Conservation (phyloP, 2,797 vertebrate species). For the Australoheros facetus region DNA sequence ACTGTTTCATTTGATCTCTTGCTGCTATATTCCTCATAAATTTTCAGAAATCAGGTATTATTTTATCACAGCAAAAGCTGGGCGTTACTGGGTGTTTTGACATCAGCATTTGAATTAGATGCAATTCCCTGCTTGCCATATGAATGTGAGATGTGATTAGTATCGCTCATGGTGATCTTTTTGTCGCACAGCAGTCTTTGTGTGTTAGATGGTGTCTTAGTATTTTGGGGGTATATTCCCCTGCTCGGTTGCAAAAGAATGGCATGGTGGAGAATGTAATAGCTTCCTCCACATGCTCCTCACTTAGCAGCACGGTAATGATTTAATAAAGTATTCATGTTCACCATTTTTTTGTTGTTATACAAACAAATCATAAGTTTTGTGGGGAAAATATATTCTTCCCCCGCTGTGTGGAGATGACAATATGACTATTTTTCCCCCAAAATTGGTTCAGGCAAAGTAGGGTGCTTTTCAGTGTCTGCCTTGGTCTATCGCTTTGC, state of each 20-base stretch:
- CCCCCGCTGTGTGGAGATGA: not conserved
- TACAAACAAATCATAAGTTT: constrained; percentile 16
- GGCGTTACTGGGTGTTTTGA: not conserved
- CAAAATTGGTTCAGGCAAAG: constrained; percentile 13
- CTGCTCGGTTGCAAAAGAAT: constrained; percentile 6
- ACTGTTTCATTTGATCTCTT: not conserved
- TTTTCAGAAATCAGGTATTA: not conserved
- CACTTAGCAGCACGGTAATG: constrained; percentile 21
- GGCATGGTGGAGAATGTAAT: constrained; percentile 20
- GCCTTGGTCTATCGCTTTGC: constrained; percentile 20
- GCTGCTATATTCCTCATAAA: not conserved
- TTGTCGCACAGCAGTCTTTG: constrained; percentile 25
- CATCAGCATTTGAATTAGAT: constrained; percentile 6
- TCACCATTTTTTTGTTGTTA: not conserved
- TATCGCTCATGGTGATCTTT: constrained; percentile 18
- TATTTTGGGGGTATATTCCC: not conserved
- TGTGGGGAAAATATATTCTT: not conserved
- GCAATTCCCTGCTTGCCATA: constrained; percentile 2
- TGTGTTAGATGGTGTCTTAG: not conserved
- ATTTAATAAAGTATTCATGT: constrained; percentile 13
- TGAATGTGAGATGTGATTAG: constrained; percentile 30
- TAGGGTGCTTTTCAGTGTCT: not conserved
- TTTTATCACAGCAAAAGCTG: constrained; percentile 3
- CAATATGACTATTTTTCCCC: not conserved
- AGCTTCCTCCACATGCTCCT: constrained; percentile 13